These are phyloP conservation scores for Brachypterus glaber DNA, from an alignment of 2,888 invertebrate genomes.

Conservation along the genomic window DNA sequence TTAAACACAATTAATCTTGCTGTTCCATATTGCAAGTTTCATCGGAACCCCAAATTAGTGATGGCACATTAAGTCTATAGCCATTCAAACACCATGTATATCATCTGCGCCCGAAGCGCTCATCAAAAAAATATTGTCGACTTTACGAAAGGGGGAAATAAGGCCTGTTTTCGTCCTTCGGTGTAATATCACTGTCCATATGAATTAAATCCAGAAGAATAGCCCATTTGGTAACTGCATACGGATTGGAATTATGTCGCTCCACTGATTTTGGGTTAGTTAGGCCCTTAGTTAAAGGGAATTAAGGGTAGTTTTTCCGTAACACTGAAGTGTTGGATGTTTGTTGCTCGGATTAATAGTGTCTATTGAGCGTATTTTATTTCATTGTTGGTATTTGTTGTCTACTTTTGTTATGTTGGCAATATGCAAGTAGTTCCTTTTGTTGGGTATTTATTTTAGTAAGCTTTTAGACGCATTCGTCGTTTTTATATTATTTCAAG, in stretches of 20 bases:
- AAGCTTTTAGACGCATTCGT: slow-evolving; percentile 39
- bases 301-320: slow-evolving; percentile 21
- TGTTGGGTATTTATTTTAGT: slow-evolving; percentile 43
- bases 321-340: slow-evolving; percentile 35
- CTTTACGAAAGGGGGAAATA: slow-evolving; percentile 17
- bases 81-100: slow-evolving; percentile 38
- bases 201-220: slow-evolving; percentile 35
- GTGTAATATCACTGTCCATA: slow-evolving; percentile 38
- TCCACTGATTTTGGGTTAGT: slow-evolving; percentile 20
- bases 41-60: slow-evolving; percentile 40
- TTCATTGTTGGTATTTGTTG: slow-evolving; percentile 43
- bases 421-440: slow-evolving; percentile 41
- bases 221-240: slow-evolving; percentile 34
- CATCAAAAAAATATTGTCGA: slow-evolving; percentile 10
- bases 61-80: slow-evolving; percentile 42
- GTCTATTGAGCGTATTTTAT: slow-evolving; percentile 44
- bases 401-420: slow-evolving; percentile 40
- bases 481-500: slow-evolving; percentile 36
- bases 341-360: slow-evolving; percentile 40
- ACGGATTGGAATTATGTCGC: slow-evolving; percentile 37
- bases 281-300: neutral
- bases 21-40: slow-evolving; percentile 33
- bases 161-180: slow-evolving; percentile 22
- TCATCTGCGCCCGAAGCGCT: slow-evolving; percentile 28
- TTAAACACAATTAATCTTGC: slow-evolving; percentile 35